Conservation (phyloP, 2,888 invertebrate genomes). For the Drosophila mimica region DNA sequence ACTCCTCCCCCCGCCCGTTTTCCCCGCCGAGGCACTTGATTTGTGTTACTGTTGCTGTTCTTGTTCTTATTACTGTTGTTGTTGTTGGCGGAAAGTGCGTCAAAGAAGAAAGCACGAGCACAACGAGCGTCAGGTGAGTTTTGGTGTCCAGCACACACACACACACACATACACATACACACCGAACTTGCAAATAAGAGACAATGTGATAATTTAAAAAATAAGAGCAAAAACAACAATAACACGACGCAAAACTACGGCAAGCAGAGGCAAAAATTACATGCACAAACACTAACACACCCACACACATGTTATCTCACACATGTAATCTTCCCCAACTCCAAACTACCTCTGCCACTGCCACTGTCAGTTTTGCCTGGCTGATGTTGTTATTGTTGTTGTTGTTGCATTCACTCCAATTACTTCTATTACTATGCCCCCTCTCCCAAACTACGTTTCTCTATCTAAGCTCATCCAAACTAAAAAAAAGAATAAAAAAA, state of each 20-base stretch:
- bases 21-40: conserved; percentile 51
- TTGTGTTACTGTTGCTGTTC: conserved; percentile 39
- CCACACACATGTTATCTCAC: conserved; percentile 21
- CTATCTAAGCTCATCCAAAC: conserved; percentile 56
- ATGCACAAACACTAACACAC: conserved; percentile 7
- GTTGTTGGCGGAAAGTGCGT: conserved; percentile 36
- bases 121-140: conserved; percentile 74
- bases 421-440: conserved; percentile 36
- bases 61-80: conserved; percentile 20
- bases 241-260: conserved; percentile 13
- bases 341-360: conserved; percentile 12
- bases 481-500: conserved; percentile 23
- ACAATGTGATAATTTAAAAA: conserved; percentile 51
- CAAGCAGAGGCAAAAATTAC: conserved; percentile 34
- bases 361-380: conserved; percentile 16
- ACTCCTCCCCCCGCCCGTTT: conserved; percentile 14
- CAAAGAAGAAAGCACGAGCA: conserved; percentile 37
- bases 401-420: conserved; percentile 25
- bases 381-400: conserved; percentile 27
- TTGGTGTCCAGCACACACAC: conserved; percentile 51
- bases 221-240: conserved; percentile 32
- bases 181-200: conserved; percentile 34
- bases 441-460: conserved; percentile 29
- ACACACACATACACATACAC: conserved; percentile 34
- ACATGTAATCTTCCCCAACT: conserved; percentile 13